Evolutionary conservation across 92 coral and sea anemone genomes (phyloP).

Genomic region (Palythoa grandiflora): DNA sequence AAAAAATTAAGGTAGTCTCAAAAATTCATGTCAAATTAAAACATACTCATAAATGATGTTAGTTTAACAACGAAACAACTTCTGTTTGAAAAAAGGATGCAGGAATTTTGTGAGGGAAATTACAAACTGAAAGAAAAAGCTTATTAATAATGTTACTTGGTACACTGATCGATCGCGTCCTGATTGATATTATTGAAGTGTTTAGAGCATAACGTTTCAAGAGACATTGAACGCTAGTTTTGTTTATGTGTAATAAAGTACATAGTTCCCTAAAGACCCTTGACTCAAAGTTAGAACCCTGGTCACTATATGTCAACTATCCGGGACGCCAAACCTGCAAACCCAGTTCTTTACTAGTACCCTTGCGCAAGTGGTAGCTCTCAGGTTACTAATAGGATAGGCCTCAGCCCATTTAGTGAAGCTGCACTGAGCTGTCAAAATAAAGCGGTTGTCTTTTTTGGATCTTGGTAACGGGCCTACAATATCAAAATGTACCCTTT

Average conservation of each 20-base stretch:
- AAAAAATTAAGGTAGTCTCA: too few species aligned
- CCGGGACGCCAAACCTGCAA: slow-evolving; percentile 58
- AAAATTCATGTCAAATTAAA: too few species aligned
- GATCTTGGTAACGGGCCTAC: slow-evolving; percentile 59
- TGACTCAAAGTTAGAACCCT: slow-evolving; percentile 71
- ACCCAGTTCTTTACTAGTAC: slow-evolving; percentile 63
- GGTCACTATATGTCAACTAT: slow-evolving; percentile 59
- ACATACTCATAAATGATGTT: too few species aligned
- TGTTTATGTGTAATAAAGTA: slow-evolving; percentile 51
- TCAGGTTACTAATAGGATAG: slow-evolving; percentile 57
- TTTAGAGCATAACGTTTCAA: too few species aligned
- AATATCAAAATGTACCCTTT: slow-evolving; percentile 67
- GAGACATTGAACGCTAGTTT: slow-evolving; percentile 32
- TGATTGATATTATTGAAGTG: too few species aligned
- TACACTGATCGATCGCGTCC: too few species aligned
- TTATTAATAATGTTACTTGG: too few species aligned
- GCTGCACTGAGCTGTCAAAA: slow-evolving; percentile 52
- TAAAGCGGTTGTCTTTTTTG: slow-evolving; percentile 51
- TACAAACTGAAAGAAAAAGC: too few species aligned
- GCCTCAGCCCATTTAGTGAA: slow-evolving; percentile 77
- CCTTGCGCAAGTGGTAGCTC: slow-evolving; percentile 60
- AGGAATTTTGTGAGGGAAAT: too few species aligned
- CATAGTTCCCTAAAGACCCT: slow-evolving; percentile 49
- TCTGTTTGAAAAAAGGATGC: too few species aligned
- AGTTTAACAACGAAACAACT: too few species aligned